Percentiles rank a stretch among this genome's conserved stretches.
These are phyloP conservation scores for Gastrophysa polygoni DNA, from an alignment of 2,888 invertebrate species.

Conservation along the genomic window DNA sequence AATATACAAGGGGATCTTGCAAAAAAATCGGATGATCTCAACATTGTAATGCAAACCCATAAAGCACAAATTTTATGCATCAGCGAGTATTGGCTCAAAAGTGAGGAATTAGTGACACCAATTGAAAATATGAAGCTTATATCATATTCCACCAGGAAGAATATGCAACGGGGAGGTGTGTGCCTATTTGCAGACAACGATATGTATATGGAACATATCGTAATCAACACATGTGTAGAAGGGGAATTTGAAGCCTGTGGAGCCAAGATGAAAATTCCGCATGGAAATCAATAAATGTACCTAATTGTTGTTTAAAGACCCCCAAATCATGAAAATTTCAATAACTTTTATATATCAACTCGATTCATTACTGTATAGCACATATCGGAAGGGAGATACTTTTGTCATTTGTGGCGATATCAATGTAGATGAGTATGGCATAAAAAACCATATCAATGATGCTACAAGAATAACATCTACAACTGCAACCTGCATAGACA, in stretches of 20 bases:
- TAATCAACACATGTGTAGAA: constrained; percentile 2
- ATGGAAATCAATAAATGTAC: neutral
- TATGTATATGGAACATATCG: neutral
- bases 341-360: neutral
- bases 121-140: neutral
- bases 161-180: neutral
- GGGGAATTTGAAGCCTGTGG: neutral
- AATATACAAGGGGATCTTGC: constrained; percentile 4
- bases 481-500: constrained; percentile 5
- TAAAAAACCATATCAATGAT: neutral
- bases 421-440: neutral
- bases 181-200: neutral
- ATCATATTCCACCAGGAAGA: constrained; percentile 4
- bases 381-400: neutral
- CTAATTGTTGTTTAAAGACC: constrained; percentile 5
- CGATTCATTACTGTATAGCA: neutral
- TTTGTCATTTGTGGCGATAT: constrained; percentile 2
- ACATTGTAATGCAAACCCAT: constrained; percentile 3
- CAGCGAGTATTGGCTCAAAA: constrained; percentile 3
- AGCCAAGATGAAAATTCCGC: neutral
- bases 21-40: neutral
- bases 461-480: neutral
- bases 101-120: neutral
- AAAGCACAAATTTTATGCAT: neutral
- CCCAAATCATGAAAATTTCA: neutral